A percentile compares a stretch with the other conserved stretches of the same genome.
Evolutionary conservation across 2,113 vertebrate genomes (phyloP).

Genomic region (Craseonycteris thonglongyai): DNA sequence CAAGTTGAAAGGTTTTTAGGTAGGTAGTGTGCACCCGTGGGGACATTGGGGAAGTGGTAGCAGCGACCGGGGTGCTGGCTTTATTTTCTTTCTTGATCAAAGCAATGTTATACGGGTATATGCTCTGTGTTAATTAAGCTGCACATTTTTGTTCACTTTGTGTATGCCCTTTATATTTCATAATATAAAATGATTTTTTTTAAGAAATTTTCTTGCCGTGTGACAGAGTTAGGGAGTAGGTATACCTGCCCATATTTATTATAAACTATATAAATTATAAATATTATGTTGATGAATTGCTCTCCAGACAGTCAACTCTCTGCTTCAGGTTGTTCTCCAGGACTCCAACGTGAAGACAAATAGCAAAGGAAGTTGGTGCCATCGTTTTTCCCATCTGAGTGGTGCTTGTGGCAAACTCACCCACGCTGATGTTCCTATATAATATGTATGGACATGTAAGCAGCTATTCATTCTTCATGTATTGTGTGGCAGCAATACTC

Average conservation of each 20-base stretch:
- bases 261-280: not conserved
- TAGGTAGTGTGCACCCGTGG: rapidly evolving
- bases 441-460: rapidly evolving
- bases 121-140: not conserved
- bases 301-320: slow-evolving; percentile 9
- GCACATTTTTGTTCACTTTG: not conserved
- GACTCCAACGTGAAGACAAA: not conserved
- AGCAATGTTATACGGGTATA: not conserved
- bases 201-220: not conserved
- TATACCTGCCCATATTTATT: not conserved
- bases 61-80: not conserved
- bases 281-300: not conserved
- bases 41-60: not conserved
- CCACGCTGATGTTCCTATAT: not conserved
- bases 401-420: not conserved
- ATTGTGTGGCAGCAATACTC: too few relatives aligned
- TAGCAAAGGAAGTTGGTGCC: not conserved
- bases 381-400: not conserved
- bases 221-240: not conserved
- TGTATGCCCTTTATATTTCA: not conserved
- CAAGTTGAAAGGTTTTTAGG: not conserved
- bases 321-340: not conserved
- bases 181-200: not conserved
- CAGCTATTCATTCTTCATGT: rapidly evolving
- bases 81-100: not conserved